phyloP scores from a whole-genome alignment of 2,888 invertebrate genomes.

The Spodoptera littoralis region DNA sequence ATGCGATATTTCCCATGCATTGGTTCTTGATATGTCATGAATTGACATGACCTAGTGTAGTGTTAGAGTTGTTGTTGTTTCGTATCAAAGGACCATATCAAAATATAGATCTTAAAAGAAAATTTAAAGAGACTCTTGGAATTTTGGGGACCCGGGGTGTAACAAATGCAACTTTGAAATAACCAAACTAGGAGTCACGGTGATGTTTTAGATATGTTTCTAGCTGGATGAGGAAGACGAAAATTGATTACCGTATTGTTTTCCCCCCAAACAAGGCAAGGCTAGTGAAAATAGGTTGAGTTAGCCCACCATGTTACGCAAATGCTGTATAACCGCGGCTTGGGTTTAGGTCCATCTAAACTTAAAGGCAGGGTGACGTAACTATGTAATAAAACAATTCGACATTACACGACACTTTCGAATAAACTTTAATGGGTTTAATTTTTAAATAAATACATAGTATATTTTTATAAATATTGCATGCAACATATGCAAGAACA shows the following conservation, averaged over 20 bases:
- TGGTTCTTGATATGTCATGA: conserved; percentile 14
- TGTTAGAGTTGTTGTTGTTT: background rate
- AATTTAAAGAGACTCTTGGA: background rate
- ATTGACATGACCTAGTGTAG: background rate
- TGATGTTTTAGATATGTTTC: no score
- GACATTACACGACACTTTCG: conserved; percentile 4
- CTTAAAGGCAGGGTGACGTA: conserved; percentile 36
- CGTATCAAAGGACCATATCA: background rate
- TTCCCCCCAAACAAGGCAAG: conserved; percentile 23
- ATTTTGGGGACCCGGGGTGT: background rate
- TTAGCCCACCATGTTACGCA: conserved; percentile 41
- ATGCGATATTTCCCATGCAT: conserved; percentile 14
- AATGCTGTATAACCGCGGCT: conserved; percentile 41
- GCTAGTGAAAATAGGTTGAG: conserved; percentile 34
- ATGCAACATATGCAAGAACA: no score
- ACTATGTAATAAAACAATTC: conserved; percentile 23
- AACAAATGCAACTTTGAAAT: no score
- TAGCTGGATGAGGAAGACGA: conserved; percentile 3
- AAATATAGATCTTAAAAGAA: background rate
- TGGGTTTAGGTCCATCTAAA: conserved; percentile 20
- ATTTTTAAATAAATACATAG: no score
- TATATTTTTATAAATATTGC: no score
- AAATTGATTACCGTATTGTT: conserved; percentile 11
- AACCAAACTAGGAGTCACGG: no score
- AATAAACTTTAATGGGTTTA: background rate